These are phyloP conservation scores for Biston betularia DNA, from an alignment of 2,888 invertebrate genomes.

Conservation along the genomic window DNA sequence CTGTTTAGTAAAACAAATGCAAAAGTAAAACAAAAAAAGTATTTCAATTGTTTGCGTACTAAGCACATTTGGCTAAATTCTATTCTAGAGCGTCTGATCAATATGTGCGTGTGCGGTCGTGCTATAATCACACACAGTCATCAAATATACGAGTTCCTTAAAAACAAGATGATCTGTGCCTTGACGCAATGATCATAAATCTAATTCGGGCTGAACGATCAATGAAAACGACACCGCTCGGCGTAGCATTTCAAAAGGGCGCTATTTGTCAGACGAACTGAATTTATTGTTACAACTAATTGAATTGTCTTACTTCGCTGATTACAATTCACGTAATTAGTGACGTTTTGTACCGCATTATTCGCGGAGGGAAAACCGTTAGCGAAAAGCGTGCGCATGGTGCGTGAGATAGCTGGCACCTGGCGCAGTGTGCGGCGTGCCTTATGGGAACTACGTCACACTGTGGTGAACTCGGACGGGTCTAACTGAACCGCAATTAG, in stretches of 20 bases:
- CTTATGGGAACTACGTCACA: constrained; percentile 39
- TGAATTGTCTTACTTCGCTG: constrained; percentile 29
- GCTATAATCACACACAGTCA: background rate
- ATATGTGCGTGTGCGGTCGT: background rate
- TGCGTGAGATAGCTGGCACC: constrained; percentile 41
- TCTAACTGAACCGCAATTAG: constrained; percentile 31
- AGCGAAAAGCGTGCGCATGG: constrained; percentile 50
- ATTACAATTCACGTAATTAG: constrained; percentile 47
- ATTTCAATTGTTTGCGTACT: too few relatives aligned
- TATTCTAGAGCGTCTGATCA: too few relatives aligned
- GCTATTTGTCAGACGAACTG: constrained; percentile 4
- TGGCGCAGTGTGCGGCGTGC: constrained; percentile 30
- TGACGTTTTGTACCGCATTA: constrained; percentile 60
- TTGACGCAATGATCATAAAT: constrained; percentile 32
- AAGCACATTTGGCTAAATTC: too few relatives aligned
- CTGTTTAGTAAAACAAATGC: too few relatives aligned
- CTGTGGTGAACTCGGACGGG: constrained; percentile 23
- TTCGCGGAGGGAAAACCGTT: constrained; percentile 72
- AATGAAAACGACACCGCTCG: constrained; percentile 22
- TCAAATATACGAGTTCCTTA: constrained; percentile 3
- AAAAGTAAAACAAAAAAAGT: too few relatives aligned
- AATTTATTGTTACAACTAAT: constrained; percentile 29
- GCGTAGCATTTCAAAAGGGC: constrained; percentile 22
- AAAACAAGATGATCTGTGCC: constrained; percentile 19
- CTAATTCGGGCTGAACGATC: constrained; percentile 23